Conservation (phyloP, 1,140 invertebrate species). For the Drosophila neocordata region DNA sequence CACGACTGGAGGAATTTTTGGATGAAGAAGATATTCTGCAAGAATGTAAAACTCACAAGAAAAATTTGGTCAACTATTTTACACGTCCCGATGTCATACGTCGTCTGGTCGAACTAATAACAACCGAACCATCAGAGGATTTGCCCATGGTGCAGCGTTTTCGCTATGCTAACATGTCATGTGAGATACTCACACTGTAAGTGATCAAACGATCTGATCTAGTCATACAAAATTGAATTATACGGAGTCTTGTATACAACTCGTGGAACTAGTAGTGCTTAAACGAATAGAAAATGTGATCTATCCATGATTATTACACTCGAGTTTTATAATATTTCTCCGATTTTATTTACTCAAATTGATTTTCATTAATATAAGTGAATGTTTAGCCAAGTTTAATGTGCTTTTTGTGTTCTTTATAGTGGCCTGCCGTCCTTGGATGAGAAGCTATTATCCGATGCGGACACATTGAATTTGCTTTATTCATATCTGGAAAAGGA, state of each 20-base stretch:
- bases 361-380: too few relatives aligned
- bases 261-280: too few relatives aligned
- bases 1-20: conserved; percentile 94
- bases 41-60: conserved; percentile 97
- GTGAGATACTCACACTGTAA: conserved; percentile 92
- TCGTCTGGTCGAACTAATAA: conserved; percentile 93
- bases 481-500: conserved; percentile 95
- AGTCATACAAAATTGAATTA: not conserved
- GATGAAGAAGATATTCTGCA: conserved; percentile 97
- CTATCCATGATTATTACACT: too few relatives aligned
- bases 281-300: too few relatives aligned
- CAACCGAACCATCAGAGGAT: conserved; percentile 91
- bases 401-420: not conserved
- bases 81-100: conserved; percentile 91
- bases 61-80: conserved; percentile 94
- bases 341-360: too few relatives aligned
- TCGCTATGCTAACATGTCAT: conserved; percentile 95
- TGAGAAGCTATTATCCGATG: conserved; percentile 91
- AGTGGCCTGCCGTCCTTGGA: conserved; percentile 92
- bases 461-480: conserved; percentile 90
- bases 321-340: too few relatives aligned
- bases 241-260: not conserved
- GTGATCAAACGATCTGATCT: conserved; percentile 4
- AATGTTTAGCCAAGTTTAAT: too few relatives aligned
- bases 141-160: conserved; percentile 91